phyloP scores from a whole-genome alignment of 2,797 vertebrate genomes.

The Sebastes cheni region DNA sequence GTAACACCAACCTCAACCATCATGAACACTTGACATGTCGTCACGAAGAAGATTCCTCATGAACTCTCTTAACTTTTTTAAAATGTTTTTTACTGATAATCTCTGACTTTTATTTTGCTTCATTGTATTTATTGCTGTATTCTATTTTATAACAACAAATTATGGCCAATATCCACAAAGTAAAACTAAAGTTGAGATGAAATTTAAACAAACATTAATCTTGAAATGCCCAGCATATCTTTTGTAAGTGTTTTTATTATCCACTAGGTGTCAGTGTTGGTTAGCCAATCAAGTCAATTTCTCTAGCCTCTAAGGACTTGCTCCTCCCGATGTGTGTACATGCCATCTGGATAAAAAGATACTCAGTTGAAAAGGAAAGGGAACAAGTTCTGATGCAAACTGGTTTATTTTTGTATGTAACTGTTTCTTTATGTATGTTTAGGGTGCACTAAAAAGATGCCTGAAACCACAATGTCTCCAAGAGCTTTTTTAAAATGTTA shows the following conservation, averaged over 20 bases:
- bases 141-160: background rate
- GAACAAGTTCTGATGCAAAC: background rate
- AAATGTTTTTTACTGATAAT: background rate
- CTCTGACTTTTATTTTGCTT: background rate
- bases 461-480: background rate
- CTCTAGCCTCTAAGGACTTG: background rate
- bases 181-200: background rate
- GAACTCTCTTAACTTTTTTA: background rate
- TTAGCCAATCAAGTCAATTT: background rate
- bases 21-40: background rate
- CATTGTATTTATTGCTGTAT: background rate
- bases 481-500: background rate
- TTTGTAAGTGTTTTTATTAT: background rate
- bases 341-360: background rate
- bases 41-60: background rate
- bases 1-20: background rate
- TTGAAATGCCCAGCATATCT: background rate
- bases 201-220: background rate
- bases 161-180: background rate
- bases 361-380: background rate
- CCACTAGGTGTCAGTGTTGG: constrained; percentile 71
- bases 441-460: background rate
- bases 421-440: background rate
- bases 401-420: background rate
- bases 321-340: background rate